Conservation (phyloP, 2,888 invertebrate species). For the Torymus auratus region DNA sequence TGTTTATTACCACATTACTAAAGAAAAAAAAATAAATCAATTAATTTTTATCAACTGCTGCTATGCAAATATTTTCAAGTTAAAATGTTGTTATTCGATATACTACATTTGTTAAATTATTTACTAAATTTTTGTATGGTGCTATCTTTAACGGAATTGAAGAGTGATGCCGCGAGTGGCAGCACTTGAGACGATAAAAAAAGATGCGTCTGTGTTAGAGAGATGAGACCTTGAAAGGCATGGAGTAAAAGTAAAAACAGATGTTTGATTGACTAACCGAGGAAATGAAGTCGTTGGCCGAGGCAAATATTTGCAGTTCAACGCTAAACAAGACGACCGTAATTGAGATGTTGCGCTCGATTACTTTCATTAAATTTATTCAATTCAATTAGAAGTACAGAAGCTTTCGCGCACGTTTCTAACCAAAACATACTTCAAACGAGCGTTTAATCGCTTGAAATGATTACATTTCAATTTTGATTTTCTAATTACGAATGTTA, state of each 20-base stretch:
- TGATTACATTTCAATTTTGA: not conserved
- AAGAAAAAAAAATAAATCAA: too few species aligned
- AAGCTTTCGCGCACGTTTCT: too few species aligned
- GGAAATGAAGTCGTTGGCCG: conserved; percentile 7
- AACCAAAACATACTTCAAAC: not conserved
- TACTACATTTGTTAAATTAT: too few species aligned
- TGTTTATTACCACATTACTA: too few species aligned
- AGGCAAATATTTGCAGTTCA: conserved; percentile 19
- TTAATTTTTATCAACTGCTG: too few species aligned
- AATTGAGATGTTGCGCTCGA: conserved; percentile 9
- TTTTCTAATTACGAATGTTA: not conserved
- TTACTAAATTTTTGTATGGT: not conserved
- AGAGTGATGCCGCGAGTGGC: not conserved
- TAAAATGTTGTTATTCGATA: too few species aligned
- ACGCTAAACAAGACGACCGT: conserved; percentile 4
- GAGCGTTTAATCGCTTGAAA: too few species aligned
- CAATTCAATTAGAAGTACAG: too few species aligned
- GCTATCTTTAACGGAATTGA: not conserved
- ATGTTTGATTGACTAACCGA: not conserved
- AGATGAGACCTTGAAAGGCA: conserved; percentile 5
- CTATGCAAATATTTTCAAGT: too few species aligned
- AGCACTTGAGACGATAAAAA: conserved; percentile 12
- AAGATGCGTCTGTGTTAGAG: not conserved
- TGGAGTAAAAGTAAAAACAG: not conserved
- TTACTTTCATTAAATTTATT: not conserved